Conservation (phyloP, 2,888 invertebrate genomes). For the Palloptera scutellata region DNA sequence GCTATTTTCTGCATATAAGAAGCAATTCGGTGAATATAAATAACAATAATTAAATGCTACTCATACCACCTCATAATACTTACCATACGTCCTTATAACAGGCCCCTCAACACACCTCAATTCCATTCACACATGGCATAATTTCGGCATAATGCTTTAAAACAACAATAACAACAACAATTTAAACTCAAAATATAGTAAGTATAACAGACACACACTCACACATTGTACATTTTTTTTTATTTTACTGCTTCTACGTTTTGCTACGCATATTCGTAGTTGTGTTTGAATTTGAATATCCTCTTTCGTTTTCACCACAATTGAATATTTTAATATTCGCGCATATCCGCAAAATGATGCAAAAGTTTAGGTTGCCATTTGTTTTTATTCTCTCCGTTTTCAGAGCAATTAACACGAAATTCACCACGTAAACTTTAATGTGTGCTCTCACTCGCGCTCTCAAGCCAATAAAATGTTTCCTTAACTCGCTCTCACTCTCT, state of each 20-base stretch:
- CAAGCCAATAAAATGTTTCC: not conserved
- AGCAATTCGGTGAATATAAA: too few relatives aligned
- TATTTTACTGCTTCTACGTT: not conserved
- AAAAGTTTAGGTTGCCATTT: not conserved
- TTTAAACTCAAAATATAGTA: too few relatives aligned
- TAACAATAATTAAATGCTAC: too few relatives aligned
- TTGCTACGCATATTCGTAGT: not conserved
- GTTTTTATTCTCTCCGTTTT: not conserved
- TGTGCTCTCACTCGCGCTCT: not conserved
- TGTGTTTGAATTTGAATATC: not conserved
- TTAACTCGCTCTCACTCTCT: not conserved
- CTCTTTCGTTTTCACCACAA: not conserved
- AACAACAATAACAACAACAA: too few relatives aligned
- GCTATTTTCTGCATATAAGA: too few relatives aligned
- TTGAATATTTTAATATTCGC: not conserved
- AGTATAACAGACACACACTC: too few relatives aligned
- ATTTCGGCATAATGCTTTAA: too few relatives aligned
- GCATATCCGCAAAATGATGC: slow-evolving; percentile 11
- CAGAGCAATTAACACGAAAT: not conserved
- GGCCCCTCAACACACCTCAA: too few relatives aligned
- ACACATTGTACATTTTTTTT: too few relatives aligned
- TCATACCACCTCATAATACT: too few relatives aligned
- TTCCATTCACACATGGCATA: too few relatives aligned
- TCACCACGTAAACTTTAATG: not conserved
- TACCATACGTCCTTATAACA: too few relatives aligned